phyloP scores from a whole-genome alignment of 1,140 invertebrate genomes.

The Zaprionus camerounensis region DNA sequence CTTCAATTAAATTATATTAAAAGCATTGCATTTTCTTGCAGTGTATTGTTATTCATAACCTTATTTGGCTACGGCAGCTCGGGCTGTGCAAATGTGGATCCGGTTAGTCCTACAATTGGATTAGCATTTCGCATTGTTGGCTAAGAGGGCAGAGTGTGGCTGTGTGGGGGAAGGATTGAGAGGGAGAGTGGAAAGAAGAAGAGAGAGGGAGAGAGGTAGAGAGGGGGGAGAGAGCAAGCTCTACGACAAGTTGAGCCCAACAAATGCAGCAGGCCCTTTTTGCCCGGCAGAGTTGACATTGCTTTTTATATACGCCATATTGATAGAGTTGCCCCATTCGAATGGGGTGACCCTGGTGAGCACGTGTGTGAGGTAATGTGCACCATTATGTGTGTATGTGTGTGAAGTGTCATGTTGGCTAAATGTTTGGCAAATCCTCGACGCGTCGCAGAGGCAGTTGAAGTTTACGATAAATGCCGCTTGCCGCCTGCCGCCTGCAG shows the following conservation, averaged over 20 bases:
- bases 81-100: constrained; percentile 38
- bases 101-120: constrained; percentile 42
- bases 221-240: background rate
- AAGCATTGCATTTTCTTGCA: background rate
- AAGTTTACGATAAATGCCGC: constrained; percentile 82
- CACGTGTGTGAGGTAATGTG: background rate
- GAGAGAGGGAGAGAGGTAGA: background rate
- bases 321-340: constrained; percentile 35
- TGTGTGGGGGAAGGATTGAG: background rate
- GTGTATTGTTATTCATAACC: constrained; percentile 37
- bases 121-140: constrained; percentile 43
- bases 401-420: constrained; percentile 74
- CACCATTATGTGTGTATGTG: constrained; percentile 6
- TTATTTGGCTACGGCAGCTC: constrained; percentile 38
- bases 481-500: constrained; percentile 14
- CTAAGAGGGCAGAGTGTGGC: background rate
- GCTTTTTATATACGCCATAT: constrained; percentile 73
- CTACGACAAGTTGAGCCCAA: constrained; percentile 9
- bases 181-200: background rate
- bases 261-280: constrained; percentile 1
- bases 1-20: no score
- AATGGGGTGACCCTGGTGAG: background rate
- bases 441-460: constrained; percentile 70
- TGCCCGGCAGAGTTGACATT: constrained; percentile 61
- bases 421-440: constrained; percentile 77